These are phyloP conservation scores for Podargus strigoides DNA, from an alignment of 2,797 vertebrate genomes.

Conservation along the genomic window DNA sequence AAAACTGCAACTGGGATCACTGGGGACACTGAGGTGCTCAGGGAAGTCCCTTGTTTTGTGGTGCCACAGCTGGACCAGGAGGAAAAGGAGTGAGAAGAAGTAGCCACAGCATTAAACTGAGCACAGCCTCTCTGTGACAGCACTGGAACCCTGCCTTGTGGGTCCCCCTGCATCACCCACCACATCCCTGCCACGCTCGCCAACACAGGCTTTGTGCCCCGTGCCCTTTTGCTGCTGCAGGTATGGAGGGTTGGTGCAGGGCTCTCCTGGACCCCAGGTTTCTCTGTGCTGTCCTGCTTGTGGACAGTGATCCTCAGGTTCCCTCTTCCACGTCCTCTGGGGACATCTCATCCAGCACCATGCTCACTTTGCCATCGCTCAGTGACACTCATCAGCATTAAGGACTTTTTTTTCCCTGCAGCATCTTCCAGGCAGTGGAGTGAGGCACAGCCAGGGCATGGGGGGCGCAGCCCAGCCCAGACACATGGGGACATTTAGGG, in stretches of 20 bases:
- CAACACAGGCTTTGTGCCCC: not conserved
- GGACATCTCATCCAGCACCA: not conserved
- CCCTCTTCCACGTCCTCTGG: not conserved
- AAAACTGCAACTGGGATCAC: not conserved
- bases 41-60: not conserved
- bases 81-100: not conserved
- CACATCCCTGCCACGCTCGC: fast-evolving
- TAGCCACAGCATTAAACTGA: not conserved
- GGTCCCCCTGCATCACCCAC: not conserved
- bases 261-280: not conserved
- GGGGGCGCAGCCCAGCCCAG: not conserved
- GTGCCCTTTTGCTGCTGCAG: not conserved
- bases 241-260: not conserved
- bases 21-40: not conserved
- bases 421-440: not conserved
- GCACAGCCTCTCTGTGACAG: not conserved
- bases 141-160: not conserved
- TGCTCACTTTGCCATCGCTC: not conserved
- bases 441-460: not conserved
- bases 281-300: not conserved
- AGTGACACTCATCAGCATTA: not conserved
- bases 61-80: not conserved
- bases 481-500: too few species aligned
- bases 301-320: not conserved
- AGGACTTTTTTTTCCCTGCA: not conserved